Conservation (phyloP, 2,113 vertebrate genomes). For the Tautogolabrus adspersus region DNA sequence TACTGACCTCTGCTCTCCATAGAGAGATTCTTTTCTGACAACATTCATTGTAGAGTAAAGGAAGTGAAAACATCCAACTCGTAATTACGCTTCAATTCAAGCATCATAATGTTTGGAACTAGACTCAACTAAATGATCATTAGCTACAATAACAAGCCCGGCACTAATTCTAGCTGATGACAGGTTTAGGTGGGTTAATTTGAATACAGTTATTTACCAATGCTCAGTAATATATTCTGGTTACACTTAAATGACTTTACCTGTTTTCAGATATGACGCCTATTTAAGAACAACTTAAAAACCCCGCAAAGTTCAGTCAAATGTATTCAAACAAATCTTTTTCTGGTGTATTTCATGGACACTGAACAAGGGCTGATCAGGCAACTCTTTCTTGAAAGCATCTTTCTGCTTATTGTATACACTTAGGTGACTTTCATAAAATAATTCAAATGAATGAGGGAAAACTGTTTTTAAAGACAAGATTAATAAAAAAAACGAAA, state of each 20-base stretch:
- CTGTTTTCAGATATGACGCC: not conserved
- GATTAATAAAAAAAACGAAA: too few species aligned
- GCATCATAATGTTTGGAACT: slow-evolving; percentile 3
- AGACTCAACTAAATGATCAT: not conserved
- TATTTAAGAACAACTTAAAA: not conserved
- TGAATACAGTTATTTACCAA: not conserved
- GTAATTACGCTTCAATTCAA: not conserved
- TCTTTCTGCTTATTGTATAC: too few species aligned
- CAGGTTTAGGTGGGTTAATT: not conserved
- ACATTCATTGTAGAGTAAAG: not conserved
- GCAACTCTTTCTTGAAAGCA: not conserved
- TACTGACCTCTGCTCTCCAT: slow-evolving; percentile 2
- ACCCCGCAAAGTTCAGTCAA: not conserved
- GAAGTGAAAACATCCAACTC: not conserved
- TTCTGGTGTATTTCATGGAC: not conserved
- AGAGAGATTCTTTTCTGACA: not conserved
- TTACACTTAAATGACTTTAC: not conserved
- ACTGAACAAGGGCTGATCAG: not conserved
- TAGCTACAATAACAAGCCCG: not conserved
- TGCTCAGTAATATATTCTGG: slow-evolving; percentile 12
- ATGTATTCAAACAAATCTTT: not conserved
- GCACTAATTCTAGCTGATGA: not conserved
- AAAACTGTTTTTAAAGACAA: too few species aligned
- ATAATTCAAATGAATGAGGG: too few species aligned
- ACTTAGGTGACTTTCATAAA: too few species aligned